phyloP scores from a whole-genome alignment of 2,113 vertebrate genomes.

The Tichodroma muraria region DNA sequence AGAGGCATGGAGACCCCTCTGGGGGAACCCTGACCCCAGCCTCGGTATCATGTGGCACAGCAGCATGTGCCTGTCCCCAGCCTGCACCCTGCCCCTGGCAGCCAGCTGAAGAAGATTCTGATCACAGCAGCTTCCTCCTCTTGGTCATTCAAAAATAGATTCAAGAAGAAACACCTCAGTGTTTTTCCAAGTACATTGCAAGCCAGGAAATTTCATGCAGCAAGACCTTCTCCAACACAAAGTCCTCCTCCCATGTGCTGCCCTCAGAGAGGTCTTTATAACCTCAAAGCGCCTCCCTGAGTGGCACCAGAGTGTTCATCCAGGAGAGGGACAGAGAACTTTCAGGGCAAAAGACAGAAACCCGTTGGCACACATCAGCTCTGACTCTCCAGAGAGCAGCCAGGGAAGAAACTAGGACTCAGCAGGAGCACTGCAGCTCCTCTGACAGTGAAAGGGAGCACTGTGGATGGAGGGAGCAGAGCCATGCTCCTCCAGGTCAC shows the following conservation, averaged over 20 bases:
- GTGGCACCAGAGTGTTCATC: not conserved
- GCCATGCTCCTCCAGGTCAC: rapidly evolving
- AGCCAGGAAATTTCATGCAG: constrained; percentile 12
- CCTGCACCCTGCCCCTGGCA: not conserved
- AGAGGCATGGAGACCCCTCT: not conserved
- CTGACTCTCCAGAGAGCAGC: not conserved
- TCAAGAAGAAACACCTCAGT: not conserved
- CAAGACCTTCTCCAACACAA: not conserved
- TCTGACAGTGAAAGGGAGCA: not conserved
- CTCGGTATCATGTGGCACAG: not conserved
- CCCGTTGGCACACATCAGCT: not conserved
- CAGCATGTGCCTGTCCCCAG: not conserved
- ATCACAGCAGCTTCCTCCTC: not conserved
- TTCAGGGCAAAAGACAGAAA: not conserved
- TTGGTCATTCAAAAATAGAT: constrained; percentile 18
- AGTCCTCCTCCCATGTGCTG: not conserved
- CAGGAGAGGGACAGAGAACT: not conserved
- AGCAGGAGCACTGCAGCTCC: not conserved
- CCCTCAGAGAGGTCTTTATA: not conserved
- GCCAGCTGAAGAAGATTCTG: not conserved
- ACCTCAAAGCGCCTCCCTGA: not conserved
- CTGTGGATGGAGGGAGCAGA: not conserved
- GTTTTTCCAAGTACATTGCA: not conserved
- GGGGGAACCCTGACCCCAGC: not conserved
- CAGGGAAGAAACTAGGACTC: not conserved